phyloP scores from a whole-genome alignment of 2,888 invertebrate genomes.

The Chrysolina americana region DNA sequence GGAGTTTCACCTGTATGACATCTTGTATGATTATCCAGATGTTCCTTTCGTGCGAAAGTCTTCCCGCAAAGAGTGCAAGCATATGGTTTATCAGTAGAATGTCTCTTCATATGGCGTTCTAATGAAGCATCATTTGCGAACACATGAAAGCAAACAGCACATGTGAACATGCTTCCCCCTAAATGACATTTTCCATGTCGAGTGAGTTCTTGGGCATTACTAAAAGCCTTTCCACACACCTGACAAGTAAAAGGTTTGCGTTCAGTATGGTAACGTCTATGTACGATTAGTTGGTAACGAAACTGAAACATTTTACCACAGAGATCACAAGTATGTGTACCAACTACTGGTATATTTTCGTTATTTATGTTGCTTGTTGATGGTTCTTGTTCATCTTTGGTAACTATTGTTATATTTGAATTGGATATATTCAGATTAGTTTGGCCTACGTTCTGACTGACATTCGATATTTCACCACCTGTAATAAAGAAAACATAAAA shows the following conservation, averaged over 20 bases:
- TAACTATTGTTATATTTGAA: constrained; percentile 57
- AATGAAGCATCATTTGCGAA: constrained; percentile 80
- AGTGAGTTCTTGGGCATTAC: constrained; percentile 84
- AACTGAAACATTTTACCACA: constrained; percentile 91
- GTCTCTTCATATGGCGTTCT: constrained; percentile 85
- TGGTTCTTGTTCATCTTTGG: constrained; percentile 71
- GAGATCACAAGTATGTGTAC: constrained; percentile 84
- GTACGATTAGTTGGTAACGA: constrained; percentile 89
- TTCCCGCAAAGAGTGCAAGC: constrained; percentile 89
- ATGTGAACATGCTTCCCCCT: constrained; percentile 83
- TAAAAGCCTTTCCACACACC: constrained; percentile 84
- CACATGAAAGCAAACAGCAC: constrained; percentile 81
- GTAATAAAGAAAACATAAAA: constrained; percentile 26
- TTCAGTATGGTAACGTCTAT: constrained; percentile 87
- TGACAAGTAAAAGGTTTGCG: constrained; percentile 85
- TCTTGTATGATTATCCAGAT: constrained; percentile 84
- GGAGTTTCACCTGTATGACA: constrained; percentile 90
- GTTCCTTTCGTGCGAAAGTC: constrained; percentile 89
- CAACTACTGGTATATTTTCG: constrained; percentile 71
- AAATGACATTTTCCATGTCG: constrained; percentile 89
- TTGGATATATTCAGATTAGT: constrained; percentile 50
- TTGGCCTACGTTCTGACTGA: constrained; percentile 47
- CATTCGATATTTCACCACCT: constrained; percentile 51
- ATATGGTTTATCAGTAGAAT: constrained; percentile 88
- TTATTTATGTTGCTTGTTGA: constrained; percentile 69